Base-by-base conservation (phyloP, 2,888 invertebrate species). In the Hipparchia semele region DNA sequence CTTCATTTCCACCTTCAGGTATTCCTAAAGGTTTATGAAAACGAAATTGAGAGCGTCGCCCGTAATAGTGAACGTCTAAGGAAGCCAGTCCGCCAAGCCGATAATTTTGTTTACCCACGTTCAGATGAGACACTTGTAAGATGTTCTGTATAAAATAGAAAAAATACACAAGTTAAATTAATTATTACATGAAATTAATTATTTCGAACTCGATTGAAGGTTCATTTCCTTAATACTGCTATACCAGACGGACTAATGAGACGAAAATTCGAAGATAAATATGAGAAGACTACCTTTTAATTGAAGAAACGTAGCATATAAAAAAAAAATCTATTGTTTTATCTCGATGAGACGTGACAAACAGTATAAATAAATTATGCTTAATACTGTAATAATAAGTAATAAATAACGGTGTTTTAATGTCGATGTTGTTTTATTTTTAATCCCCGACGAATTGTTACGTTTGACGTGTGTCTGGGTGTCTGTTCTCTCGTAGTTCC, bases 241-340 rank as follows among this genome's bases (percentile, higher is more conserved):
- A 81, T 85, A 93, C 93, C 87, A 91, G 93, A 79, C 88, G 93
- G 79, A 87, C 93, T 67, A 93, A 90, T 79, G 93, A 93, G 78
- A 87, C 93, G 53, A 93, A 93, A 82, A 83, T 92, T 80, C 86
- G 93, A 87, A 91, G 93, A 89, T 93, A 87, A 77, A 70, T 60
- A 70, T 66, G 23, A 39, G 51, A 69, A 64, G 62, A 62, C 23
- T 8, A 33, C 33, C 5, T 39, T 23, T 60, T 9, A 51, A n/a
- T 13, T 51, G 10, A 65, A 33, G 33, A 65, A 65, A 53, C 13
- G 10, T 65, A 53, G 53, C 23, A 33, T 65, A 53, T 65, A 53
- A 51, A 33, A 2, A 23, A 53, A 51, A 33, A 2, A 23, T 23
- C 23, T 23, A 51, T 23, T 2, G 10, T n/a, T 71, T 68, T 59